Base-by-base conservation (phyloP, 2,888 invertebrate genomes). In the Bombyx huttoni region DNA sequence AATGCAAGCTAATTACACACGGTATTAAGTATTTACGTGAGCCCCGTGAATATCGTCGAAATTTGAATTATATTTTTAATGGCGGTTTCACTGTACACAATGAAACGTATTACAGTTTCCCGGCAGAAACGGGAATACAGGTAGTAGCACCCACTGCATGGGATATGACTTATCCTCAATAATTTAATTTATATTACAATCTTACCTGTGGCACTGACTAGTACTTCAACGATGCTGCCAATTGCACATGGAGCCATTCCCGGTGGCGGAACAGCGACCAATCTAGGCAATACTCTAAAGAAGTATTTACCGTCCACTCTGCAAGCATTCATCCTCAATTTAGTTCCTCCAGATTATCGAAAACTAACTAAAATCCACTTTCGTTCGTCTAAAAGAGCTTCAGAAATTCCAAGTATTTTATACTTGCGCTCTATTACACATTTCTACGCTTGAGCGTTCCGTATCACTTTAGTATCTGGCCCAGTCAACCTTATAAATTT, bases 221-320 rank as follows among this genome's bases (percentile, higher is more conserved):
- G 91, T 62, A 98, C 98, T 91, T 98, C 98, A 1, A 98, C 98
- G 52, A 98, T 93, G 57, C 97, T 97, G 56, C 98, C 98, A 49
- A 98, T 91, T 24, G 97, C 96, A 83, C 98, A 98, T 3, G 98
- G 98, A 52, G 97, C 96, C 93, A 98, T 96, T 51, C 97, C 98
- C 0, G 97, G 96, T 12, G 95, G 95, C 55, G 94, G 94, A 46
- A 97, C 96, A 71, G 95, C 94, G 54, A 96, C 93, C 61, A 96
- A 83, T 56, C 96, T 93, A 34, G 98, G 97, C 70, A 96, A 88
- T 0, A 96, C 97, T 63, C 96, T 91, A 76, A 98, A 96, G 82
- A 94, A 95, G 72, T 94, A 92, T 47, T 92, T 89, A 24, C 91
- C 91, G 52, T 89, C 89, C 49, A 89, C 87, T 58, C 89, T 89